These are phyloP conservation scores for Dryocosmus kuriphilus DNA, from an alignment of 2,888 invertebrate species.

Conservation along the genomic window DNA sequence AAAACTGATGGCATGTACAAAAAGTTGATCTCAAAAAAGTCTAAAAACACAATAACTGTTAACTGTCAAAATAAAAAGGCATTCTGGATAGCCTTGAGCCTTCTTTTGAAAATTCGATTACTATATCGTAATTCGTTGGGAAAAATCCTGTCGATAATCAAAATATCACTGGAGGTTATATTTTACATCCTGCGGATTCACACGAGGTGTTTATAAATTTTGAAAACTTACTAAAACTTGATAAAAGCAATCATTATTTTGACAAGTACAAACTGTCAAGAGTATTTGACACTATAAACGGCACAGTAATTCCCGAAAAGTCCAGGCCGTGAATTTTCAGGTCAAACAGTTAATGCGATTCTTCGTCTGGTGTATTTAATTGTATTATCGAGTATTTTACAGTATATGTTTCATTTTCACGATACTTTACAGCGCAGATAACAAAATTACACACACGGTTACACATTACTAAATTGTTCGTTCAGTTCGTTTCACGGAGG, in stretches of 20 bases:
- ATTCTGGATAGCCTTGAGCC: neutral
- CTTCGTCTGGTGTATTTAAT: neutral
- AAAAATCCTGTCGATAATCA: neutral
- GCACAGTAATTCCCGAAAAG: neutral
- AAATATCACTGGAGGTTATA: neutral
- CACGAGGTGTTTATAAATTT: neutral
- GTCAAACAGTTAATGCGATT: neutral
- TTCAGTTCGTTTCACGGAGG: too few relatives aligned
- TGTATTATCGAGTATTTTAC: neutral
- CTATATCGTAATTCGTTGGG: too few relatives aligned
- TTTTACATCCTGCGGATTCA: constrained; percentile 29
- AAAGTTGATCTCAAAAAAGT: neutral
- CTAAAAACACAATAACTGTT: constrained; percentile 12
- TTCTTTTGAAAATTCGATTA: too few relatives aligned
- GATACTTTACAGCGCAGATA: neutral
- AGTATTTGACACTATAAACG: constrained; percentile 2
- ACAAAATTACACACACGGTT: neutral
- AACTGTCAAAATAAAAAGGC: neutral
- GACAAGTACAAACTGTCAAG: constrained; percentile 22
- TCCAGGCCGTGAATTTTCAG: neutral
- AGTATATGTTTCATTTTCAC: too few relatives aligned
- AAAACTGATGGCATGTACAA: constrained; percentile 12
- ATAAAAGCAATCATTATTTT: constrained; percentile 18
- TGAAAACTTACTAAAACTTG: neutral
- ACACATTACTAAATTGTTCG: too few relatives aligned